These are phyloP conservation scores for Periophthalmus modestus DNA, from an alignment of 2,113 vertebrate species.

Conservation along the genomic window DNA sequence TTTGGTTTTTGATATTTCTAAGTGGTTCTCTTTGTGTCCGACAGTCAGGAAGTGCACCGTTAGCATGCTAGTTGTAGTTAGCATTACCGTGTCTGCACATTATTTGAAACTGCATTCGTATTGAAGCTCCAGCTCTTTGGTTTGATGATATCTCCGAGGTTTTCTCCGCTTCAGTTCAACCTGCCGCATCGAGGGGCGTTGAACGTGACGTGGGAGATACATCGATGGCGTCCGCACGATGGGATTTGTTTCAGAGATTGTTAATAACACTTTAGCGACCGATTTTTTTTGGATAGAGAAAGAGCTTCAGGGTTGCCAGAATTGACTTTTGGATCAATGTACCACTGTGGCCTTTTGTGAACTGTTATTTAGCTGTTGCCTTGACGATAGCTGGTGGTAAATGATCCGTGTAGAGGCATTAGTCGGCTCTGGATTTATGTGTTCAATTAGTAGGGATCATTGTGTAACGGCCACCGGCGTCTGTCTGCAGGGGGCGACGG, in stretches of 20 bases:
- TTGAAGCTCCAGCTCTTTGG: neutral
- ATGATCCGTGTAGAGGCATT: conserved; percentile 21
- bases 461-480: conserved; percentile 4
- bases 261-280: conserved; percentile 1
- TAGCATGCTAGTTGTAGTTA: too few relatives aligned
- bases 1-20: too few relatives aligned
- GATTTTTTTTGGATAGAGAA: conserved; percentile 20
- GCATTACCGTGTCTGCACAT: too few relatives aligned
- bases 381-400: conserved; percentile 33
- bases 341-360: conserved; percentile 29
- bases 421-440: conserved; percentile 39
- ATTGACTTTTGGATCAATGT: conserved; percentile 44
- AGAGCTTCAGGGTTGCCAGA: conserved; percentile 14
- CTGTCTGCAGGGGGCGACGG: conserved; percentile 13
- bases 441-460: conserved; percentile 36
- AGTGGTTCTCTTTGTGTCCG: too few relatives aligned
- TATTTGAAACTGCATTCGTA: too few relatives aligned
- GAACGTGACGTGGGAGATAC: neutral
- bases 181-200: conserved; percentile 35
- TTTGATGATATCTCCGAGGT: neutral
- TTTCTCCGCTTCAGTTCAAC: conserved; percentile 12
- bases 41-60: too few relatives aligned
- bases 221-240: neutral
- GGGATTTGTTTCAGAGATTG: neutral
- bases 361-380: conserved; percentile 30